Conservation (phyloP, 2,113 vertebrate genomes). For the Microtus richardsoni region DNA sequence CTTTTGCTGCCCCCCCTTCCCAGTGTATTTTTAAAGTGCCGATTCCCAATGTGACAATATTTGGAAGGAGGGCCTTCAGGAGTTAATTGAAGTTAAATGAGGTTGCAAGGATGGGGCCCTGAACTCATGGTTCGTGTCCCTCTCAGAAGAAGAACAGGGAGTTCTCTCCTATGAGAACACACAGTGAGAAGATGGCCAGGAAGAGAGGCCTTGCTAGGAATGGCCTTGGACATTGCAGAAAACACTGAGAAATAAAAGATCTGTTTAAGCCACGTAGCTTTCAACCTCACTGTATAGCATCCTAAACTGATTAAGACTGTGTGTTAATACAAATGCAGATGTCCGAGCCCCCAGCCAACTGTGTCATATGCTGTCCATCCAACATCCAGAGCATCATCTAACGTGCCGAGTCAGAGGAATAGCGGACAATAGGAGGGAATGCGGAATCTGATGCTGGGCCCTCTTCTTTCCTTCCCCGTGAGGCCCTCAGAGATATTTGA, state of each 20-base stretch:
- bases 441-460: not conserved
- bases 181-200: not conserved
- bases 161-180: accelerated
- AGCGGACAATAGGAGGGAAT: accelerated
- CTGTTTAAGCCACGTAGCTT: not conserved
- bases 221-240: not conserved
- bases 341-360: not conserved
- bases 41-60: too few species aligned
- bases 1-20: too few species aligned
- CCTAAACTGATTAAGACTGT: not conserved
- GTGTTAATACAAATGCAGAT: not conserved
- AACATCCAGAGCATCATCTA: not conserved
- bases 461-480: not conserved
- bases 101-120: too few species aligned
- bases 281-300: not conserved
- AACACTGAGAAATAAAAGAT: not conserved
- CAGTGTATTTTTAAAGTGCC: too few species aligned
- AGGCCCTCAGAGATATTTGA: not conserved
- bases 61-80: too few species aligned
- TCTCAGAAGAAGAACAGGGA: too few species aligned
- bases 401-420: not conserved
- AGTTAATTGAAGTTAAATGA: too few species aligned
- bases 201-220: not conserved
- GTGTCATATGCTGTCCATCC: too few species aligned
- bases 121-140: too few species aligned